phyloP scores from a whole-genome alignment of 2,888 invertebrate species.

The Leptinotarsa haldemani region DNA sequence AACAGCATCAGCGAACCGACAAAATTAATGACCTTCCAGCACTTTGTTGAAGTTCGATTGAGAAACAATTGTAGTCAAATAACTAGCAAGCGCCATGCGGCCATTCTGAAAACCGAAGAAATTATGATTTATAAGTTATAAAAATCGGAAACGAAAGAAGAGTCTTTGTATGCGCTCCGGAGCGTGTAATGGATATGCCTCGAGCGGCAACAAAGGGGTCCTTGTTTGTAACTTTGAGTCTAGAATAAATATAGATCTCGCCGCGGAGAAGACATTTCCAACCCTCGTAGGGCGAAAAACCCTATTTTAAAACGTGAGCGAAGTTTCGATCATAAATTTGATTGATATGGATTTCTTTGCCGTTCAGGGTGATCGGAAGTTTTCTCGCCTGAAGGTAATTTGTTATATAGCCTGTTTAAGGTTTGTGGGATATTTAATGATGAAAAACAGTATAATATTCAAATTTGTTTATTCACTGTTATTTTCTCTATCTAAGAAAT shows the following conservation, averaged over 20 bases:
- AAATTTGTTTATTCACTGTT: no score
- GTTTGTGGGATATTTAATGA: no score
- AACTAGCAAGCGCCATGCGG: background rate
- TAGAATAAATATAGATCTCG: constrained; percentile 48
- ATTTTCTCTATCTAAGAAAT: no score
- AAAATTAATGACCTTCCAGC: no score
- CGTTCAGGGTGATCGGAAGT: constrained; percentile 16
- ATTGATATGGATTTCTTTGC: constrained; percentile 30
- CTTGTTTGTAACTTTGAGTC: constrained; percentile 51
- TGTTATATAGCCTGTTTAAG: no score
- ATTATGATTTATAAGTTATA: constrained; percentile 55
- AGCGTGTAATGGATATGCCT: constrained; percentile 61
- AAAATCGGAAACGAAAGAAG: constrained; percentile 56
- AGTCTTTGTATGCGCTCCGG: constrained; percentile 61
- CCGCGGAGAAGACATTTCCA: constrained; percentile 37
- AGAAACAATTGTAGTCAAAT: background rate
- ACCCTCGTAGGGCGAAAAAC: constrained; percentile 7
- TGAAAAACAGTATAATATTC: no score
- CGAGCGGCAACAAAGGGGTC: constrained; percentile 54
- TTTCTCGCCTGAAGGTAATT: background rate
- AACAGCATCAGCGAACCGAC: background rate
- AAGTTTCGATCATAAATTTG: constrained; percentile 34
- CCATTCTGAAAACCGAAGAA: constrained; percentile 40
- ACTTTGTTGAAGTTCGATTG: background rate
- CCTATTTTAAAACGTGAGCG: constrained; percentile 36